Evolutionary conservation across 2,888 invertebrate genomes (phyloP).

Genomic region (Drosophila lacicola): DNA sequence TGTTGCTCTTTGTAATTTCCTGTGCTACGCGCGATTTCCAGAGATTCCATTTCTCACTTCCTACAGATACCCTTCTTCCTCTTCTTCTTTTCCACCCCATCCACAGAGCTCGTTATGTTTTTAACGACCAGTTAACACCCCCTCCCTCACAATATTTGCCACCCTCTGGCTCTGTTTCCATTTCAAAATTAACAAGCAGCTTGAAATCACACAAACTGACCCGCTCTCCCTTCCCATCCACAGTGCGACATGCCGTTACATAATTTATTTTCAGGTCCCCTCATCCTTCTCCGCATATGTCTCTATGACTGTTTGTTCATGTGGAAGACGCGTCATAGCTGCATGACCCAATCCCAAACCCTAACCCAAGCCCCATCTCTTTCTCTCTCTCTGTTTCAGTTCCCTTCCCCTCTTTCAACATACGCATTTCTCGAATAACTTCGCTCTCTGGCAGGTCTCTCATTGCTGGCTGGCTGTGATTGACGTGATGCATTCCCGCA

Average conservation of each 20-base stretch:
- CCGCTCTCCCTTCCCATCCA: slow-evolving; percentile 8
- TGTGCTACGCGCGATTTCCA: slow-evolving; percentile 20
- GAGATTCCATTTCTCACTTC: slow-evolving; percentile 11
- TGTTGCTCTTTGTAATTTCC: slow-evolving; percentile 40
- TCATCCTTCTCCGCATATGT: slow-evolving; percentile 8
- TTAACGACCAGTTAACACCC: slow-evolving; percentile 60
- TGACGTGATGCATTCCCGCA: slow-evolving; percentile 58
- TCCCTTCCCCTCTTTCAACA: slow-evolving; percentile 2
- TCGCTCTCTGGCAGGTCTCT: slow-evolving; percentile 38
- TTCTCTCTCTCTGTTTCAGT: slow-evolving; percentile 6
- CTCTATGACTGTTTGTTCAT: slow-evolving; percentile 54
- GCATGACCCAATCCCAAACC: slow-evolving; percentile 29
- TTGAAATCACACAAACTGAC: slow-evolving; percentile 61
- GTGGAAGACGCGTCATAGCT: slow-evolving; percentile 57
- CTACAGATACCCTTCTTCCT: background rate
- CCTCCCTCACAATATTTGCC: slow-evolving; percentile 13
- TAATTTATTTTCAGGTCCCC: slow-evolving; percentile 42
- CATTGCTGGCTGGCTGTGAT: slow-evolving; percentile 42
- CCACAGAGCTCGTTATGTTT: slow-evolving; percentile 47
- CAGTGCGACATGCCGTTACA: slow-evolving; percentile 52
- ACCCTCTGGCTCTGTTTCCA: slow-evolving; percentile 28
- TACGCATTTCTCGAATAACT: slow-evolving; percentile 51
- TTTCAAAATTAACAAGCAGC: slow-evolving; percentile 51
- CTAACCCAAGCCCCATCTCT: background rate
- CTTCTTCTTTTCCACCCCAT: slow-evolving; percentile 1